Percentiles rank a stretch among this genome's conserved stretches.
Conservation (phyloP, 1,140 invertebrate species). For the Brevipalpus yothersi region DNA sequence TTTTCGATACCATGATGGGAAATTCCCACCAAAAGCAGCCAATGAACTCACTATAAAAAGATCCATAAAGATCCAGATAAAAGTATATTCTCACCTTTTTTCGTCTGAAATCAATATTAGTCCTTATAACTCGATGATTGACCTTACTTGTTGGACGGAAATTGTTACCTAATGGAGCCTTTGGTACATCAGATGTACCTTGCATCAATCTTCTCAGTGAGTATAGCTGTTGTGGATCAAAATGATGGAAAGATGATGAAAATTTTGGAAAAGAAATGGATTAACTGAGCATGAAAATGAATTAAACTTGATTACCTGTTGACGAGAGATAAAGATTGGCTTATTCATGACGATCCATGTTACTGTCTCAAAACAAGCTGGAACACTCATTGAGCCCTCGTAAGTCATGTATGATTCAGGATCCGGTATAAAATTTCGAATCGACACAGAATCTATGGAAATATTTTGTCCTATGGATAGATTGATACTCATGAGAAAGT, state of each 20-base stretch:
- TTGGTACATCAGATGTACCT: slow-evolving; percentile 51
- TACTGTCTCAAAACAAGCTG: slow-evolving; percentile 29
- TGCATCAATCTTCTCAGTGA: slow-evolving; percentile 57
- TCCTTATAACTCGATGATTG: slow-evolving; percentile 67
- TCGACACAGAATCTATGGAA: slow-evolving; percentile 22
- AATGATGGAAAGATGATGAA: background rate
- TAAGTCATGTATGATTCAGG: slow-evolving; percentile 88
- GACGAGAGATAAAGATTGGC: slow-evolving; percentile 30
- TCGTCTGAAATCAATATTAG: slow-evolving; percentile 77
- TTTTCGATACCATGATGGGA: background rate
- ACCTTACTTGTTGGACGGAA: slow-evolving; percentile 64
- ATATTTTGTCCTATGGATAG: slow-evolving; percentile 4
- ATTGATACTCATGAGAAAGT: background rate
- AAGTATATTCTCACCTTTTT: background rate
- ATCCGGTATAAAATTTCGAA: slow-evolving; percentile 54
- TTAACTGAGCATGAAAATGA: background rate
- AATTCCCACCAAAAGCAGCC: background rate
- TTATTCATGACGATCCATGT: slow-evolving; percentile 91
- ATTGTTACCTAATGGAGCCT: slow-evolving; percentile 75
- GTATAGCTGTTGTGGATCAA: slow-evolving; percentile 33
- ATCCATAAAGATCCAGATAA: background rate
- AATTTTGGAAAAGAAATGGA: background rate
- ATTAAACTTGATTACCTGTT: slow-evolving; percentile 18
- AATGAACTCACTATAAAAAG: background rate
- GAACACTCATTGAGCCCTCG: slow-evolving; percentile 81